Conservation (phyloP, 1,140 invertebrate genomes). For the Temnothorax longispinosus region DNA sequence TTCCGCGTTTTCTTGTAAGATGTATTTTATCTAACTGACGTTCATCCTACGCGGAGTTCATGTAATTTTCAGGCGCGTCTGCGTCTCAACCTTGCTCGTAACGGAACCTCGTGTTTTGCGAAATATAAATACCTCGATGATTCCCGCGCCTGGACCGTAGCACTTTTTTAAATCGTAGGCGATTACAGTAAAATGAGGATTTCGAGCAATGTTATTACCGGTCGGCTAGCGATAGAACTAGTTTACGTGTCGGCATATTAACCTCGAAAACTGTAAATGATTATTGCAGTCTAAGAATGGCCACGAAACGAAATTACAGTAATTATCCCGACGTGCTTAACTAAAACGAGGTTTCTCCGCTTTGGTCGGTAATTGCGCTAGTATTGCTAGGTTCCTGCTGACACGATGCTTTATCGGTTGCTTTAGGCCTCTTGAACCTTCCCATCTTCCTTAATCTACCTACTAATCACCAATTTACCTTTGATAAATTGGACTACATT, state of each 20-base stretch:
- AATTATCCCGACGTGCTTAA: slow-evolving; percentile 62
- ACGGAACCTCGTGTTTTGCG: slow-evolving; percentile 34
- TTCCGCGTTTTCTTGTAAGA: slow-evolving; percentile 22
- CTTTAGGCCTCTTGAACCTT: slow-evolving; percentile 19
- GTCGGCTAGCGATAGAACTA: slow-evolving; percentile 3
- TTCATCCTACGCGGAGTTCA: slow-evolving; percentile 9
- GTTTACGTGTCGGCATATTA: slow-evolving; percentile 47
- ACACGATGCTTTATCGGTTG: slow-evolving; percentile 61
- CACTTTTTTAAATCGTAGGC: not conserved
- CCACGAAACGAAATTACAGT: slow-evolving; percentile 67
- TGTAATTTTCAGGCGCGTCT: not conserved
- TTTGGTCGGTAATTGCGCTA: slow-evolving; percentile 35
- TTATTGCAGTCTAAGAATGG: slow-evolving; percentile 49
- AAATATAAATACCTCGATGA: slow-evolving; percentile 7
- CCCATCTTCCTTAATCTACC: slow-evolving; percentile 31
- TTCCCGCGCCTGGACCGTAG: not conserved
- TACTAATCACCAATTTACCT: slow-evolving; percentile 56
- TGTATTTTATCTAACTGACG: not conserved
- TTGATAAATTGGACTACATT: slow-evolving; percentile 61
- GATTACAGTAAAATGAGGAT: slow-evolving; percentile 11
- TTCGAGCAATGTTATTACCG: slow-evolving; percentile 35
- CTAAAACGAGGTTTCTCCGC: slow-evolving; percentile 51
- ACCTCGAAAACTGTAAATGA: slow-evolving; percentile 46
- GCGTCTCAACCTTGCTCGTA: not conserved
- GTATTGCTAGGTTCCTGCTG: slow-evolving; percentile 54